Percentiles rank a stretch among this genome's conserved stretches.
Conservation (phyloP, 2,797 vertebrate species). For the Enteromius unitaeniatus region DNA sequence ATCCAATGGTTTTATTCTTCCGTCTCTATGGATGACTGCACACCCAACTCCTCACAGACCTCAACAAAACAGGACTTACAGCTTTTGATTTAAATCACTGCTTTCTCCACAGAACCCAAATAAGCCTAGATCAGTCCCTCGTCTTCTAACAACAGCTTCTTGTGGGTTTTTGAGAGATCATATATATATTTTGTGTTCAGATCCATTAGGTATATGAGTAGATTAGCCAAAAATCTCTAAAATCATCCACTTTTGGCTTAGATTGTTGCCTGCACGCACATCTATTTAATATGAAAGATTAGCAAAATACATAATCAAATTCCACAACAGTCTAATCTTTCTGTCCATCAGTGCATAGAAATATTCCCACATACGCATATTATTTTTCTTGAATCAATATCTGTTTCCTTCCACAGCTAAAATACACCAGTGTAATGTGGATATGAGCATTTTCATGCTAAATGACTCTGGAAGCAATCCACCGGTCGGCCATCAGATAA, state of each 20-base stretch:
- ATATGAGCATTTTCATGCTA: conserved; percentile 38
- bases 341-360: background rate
- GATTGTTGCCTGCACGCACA: background rate
- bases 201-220: conserved; percentile 24
- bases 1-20: conserved; percentile 49
- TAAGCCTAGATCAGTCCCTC: conserved; percentile 34
- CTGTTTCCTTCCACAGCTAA: conserved; percentile 12
- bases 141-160: conserved; percentile 6
- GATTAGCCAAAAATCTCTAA: conserved; percentile 5
- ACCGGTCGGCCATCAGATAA: conserved; percentile 40
- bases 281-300: background rate
- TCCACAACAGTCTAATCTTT: conserved; percentile 13
- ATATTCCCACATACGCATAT: conserved; percentile 19
- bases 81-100: conserved; percentile 59
- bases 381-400: conserved; percentile 25
- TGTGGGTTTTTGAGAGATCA: conserved; percentile 3
- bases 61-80: conserved; percentile 58
- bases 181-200: background rate
- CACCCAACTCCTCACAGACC: conserved; percentile 44
- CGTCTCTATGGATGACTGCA: conserved; percentile 43
- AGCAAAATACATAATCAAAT: conserved; percentile 9
- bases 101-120: conserved; percentile 42
- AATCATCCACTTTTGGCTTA: background rate
- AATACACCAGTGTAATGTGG: conserved; percentile 18
- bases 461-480: conserved; percentile 40